A percentile compares a stretch with the other conserved stretches of the same genome.
Evolutionary conservation across 2,888 invertebrate genomes (phyloP).

Genomic region (Stenichneumon culpator): DNA sequence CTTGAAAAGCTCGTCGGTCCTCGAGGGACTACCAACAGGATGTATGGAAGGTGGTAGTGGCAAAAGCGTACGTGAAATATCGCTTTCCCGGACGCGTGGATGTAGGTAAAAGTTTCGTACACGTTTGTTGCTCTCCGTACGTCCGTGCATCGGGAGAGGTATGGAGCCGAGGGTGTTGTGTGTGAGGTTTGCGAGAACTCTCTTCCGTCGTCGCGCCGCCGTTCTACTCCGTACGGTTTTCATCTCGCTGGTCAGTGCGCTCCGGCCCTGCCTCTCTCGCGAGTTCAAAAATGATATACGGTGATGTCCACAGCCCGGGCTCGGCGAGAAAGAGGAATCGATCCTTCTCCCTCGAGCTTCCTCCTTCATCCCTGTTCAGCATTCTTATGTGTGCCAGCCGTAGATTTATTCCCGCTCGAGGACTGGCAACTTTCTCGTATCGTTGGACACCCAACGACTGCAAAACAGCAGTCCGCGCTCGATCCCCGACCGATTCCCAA

Average conservation of each 20-base stretch:
- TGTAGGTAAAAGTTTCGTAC: constrained; percentile 61
- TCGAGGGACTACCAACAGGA: constrained; percentile 51
- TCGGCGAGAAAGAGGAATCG: constrained; percentile 39
- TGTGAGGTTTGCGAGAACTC: background rate
- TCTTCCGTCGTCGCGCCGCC: constrained; percentile 40
- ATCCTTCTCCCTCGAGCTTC: constrained; percentile 39
- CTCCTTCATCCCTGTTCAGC: background rate
- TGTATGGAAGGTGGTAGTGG: constrained; percentile 37
- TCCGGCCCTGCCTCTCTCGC: constrained; percentile 7
- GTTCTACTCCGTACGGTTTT: constrained; percentile 42
- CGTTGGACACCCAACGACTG: background rate
- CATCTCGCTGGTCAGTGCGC: constrained; percentile 53
- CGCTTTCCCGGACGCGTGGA: constrained; percentile 57
- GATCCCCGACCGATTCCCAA: too few relatives aligned
- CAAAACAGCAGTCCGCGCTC: too few relatives aligned
- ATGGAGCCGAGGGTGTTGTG: background rate
- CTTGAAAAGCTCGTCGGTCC: constrained; percentile 53
- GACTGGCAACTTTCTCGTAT: constrained; percentile 48
- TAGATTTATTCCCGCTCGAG: constrained; percentile 58
- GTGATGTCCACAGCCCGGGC: constrained; percentile 41
- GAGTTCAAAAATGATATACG: constrained; percentile 60
- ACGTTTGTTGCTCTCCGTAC: constrained; percentile 55
- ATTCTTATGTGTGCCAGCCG: background rate
- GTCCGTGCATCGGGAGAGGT: background rate
- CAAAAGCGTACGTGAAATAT: constrained; percentile 67